These are phyloP conservation scores for Opisthocomus hoazin DNA, from an alignment of 2,113 vertebrate genomes.

Conservation along the genomic window DNA sequence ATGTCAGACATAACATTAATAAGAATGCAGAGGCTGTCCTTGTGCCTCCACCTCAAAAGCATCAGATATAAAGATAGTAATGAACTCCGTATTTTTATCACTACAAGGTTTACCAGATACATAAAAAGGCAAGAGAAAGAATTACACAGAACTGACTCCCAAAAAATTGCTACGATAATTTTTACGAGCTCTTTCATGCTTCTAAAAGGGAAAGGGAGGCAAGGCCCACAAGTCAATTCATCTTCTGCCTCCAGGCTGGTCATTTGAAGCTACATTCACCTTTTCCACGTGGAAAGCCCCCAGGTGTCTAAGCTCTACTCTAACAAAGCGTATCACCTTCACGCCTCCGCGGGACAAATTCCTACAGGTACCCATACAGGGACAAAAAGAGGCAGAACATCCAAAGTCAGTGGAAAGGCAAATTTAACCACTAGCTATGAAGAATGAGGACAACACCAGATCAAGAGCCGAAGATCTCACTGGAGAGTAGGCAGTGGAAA, in stretches of 20 bases:
- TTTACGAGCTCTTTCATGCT: neutral
- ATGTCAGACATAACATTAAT: neutral
- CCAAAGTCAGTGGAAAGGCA: constrained; percentile 13
- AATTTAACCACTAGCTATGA: neutral
- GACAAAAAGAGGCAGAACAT: neutral
- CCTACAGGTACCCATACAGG: neutral
- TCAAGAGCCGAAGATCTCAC: neutral
- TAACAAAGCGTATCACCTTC: neutral
- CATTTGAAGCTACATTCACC: neutral
- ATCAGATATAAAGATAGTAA: neutral
- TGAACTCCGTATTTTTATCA: neutral
- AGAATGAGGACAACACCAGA: neutral
- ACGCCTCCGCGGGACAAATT: neutral
- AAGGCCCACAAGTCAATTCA: neutral
- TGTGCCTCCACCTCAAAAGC: neutral
- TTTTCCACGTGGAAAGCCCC: neutral
- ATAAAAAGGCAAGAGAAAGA: neutral
- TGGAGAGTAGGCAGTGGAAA: neutral
- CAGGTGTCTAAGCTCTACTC: neutral
- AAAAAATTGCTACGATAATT: neutral
- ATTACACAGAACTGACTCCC: neutral
- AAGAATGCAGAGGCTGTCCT: neutral
- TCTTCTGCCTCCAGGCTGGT: constrained; percentile 14
- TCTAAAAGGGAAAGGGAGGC: neutral
- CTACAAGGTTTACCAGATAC: neutral